Conservation (phyloP, 2,797 vertebrate genomes). For the Dromococcyx pavoninus region DNA sequence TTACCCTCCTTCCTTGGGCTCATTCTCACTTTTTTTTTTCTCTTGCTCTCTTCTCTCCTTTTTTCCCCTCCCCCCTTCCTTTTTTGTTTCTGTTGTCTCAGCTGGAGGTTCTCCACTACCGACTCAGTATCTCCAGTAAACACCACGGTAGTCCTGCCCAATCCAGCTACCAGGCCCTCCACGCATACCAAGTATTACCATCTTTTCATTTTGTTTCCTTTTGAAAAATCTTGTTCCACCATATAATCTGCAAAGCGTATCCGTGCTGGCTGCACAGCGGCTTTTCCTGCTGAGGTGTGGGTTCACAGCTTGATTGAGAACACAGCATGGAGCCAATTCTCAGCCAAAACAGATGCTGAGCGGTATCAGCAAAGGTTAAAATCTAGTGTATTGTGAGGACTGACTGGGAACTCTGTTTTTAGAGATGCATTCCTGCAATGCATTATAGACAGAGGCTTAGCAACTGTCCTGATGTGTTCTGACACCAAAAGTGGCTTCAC, state of each 20-base stretch:
- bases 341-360: background rate
- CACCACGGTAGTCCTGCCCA: constrained; percentile 88
- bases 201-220: constrained; percentile 79
- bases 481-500: background rate
- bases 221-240: constrained; percentile 53
- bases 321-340: background rate
- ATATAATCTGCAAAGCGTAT: constrained; percentile 49
- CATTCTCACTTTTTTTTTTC: constrained; percentile 64
- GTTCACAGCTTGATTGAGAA: background rate
- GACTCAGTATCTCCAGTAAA: constrained; percentile 97
- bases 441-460: background rate
- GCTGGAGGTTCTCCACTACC: constrained; percentile 98
- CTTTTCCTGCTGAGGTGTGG: background rate
- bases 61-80: constrained; percentile 54
- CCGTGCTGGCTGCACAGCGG: background rate
- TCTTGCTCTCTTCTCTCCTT: constrained; percentile 58
- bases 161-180: constrained; percentile 92
- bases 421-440: background rate
- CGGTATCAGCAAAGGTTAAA: background rate
- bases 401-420: background rate
- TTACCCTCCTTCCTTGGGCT: constrained; percentile 53
- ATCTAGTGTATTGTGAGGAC: background rate
- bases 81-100: constrained; percentile 87
- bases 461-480: background rate
- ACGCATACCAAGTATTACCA: constrained; percentile 98